A percentile compares a stretch with the other conserved stretches of the same genome.
phyloP scores from a whole-genome alignment of 2,888 invertebrate species.

The Cotesia congregata region DNA sequence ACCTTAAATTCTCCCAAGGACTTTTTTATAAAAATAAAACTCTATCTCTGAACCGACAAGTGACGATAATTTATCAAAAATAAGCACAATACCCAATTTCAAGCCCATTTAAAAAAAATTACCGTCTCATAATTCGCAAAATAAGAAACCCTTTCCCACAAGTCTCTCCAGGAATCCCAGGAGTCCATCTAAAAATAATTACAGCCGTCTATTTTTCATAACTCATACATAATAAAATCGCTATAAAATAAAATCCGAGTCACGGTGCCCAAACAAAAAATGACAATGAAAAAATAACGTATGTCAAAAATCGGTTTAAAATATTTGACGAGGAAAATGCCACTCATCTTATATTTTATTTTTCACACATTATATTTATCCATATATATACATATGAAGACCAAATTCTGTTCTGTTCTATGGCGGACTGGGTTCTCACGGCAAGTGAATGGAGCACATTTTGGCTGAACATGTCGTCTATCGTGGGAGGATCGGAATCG shows the following conservation, averaged over 20 bases:
- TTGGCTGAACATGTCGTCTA: conserved; percentile 68
- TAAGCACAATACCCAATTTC: background rate
- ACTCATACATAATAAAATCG: background rate
- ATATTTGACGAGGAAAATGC: background rate
- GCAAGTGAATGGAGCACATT: conserved; percentile 64
- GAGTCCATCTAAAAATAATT: background rate
- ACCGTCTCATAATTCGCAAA: background rate
- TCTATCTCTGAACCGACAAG: too few relatives aligned
- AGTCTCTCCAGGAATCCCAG: background rate
- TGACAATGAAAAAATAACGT: background rate
- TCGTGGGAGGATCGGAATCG: conserved; percentile 72
- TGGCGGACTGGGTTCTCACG: conserved; percentile 68
- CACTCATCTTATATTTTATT: conserved; percentile 22
- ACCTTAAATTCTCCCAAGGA: too few relatives aligned
- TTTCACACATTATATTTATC: background rate
- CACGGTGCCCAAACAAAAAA: background rate
- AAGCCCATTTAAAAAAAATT: background rate
- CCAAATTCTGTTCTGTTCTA: conserved; percentile 52
- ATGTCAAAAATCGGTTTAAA: conserved; percentile 3
- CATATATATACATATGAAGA: conserved; percentile 40
- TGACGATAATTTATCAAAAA: background rate
- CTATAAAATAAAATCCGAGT: background rate
- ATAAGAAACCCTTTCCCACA: background rate
- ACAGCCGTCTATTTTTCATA: background rate
- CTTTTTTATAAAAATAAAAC: too few relatives aligned